Evolutionary conservation across 1,140 invertebrate genomes (phyloP).

Genomic region (Chrysopa pallens): DNA sequence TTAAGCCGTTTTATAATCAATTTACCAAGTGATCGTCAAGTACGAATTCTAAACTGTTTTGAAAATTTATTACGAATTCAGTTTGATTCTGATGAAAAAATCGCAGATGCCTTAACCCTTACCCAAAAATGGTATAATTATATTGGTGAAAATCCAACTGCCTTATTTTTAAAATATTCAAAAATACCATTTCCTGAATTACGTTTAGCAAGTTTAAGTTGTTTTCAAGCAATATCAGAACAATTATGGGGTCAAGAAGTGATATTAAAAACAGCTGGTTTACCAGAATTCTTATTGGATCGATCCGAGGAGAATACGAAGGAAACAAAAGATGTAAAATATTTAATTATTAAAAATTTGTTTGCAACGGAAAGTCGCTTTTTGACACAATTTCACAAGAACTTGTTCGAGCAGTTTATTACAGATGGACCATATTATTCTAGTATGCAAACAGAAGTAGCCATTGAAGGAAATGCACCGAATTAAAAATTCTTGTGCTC

Average conservation of each 20-base stretch:
- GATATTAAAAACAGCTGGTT: constrained; percentile 29
- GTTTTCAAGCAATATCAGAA: constrained; percentile 28
- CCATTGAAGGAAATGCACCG: constrained; percentile 34
- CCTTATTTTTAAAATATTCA: constrained; percentile 30
- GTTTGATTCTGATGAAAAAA: constrained; percentile 13
- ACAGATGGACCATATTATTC: constrained; percentile 55
- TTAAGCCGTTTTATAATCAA: too few species aligned
- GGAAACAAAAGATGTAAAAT: constrained; percentile 55
- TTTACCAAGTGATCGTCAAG: constrained; percentile 35
- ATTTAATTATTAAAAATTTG: constrained; percentile 37
- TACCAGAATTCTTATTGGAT: constrained; percentile 54
- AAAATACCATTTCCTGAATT: constrained; percentile 45
- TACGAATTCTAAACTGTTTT: constrained; percentile 38
- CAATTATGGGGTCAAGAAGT: constrained; percentile 44
- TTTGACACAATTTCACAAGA: constrained; percentile 42
- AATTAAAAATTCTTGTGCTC: too few species aligned
- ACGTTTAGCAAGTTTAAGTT: constrained; percentile 27
- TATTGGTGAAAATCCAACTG: constrained; percentile 30
- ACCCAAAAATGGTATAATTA: constrained; percentile 38
- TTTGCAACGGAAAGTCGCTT: constrained; percentile 37
- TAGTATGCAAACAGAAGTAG: constrained; percentile 43
- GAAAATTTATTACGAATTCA: constrained; percentile 29
- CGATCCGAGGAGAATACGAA: constrained; percentile 45
- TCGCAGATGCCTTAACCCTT: constrained; percentile 27
- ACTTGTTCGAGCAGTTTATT: constrained; percentile 40